Evolutionary conservation across 2,113 vertebrate genomes (phyloP), one percentile per base, ranked within the genome.

Genomic region (Cololabis saira): DNA sequence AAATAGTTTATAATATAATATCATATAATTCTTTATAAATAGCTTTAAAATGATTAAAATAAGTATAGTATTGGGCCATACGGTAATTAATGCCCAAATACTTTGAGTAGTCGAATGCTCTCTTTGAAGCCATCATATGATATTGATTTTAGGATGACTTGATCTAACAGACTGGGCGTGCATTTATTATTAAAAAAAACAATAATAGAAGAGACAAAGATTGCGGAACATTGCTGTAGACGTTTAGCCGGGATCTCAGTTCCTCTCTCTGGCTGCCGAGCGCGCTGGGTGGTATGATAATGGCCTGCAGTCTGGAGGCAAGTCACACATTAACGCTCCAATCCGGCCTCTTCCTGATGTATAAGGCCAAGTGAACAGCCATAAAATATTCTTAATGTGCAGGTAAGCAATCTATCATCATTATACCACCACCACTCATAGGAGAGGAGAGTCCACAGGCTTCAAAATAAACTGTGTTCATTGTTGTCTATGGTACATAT

Each of bases 401-500:
- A 67, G 68, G 62, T 67, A 44, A 43, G 37, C 27, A 41, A 70
- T 83, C 69, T 24, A 55, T 88, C 82, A 75, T 71, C 54, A 81
- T 88, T 79, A 83, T 41, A 24, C 30, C 2, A 24, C 56, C 48
- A 56, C 56, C 49, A 56, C 67, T 56, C 50, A 60, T 22, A 50
- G 56, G 45, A 3, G 19, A 73, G 41, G 24, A 43, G 18, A 44
- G 42, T 41, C 43, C 64, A 70, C 27, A 30, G 53, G 56, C 53
- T 27, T 68, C 22, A 40, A 45, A 70, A 71, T 59, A 41, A 76
- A 62, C 18, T 22, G 45, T n/a, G 65, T 63, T 70, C 30, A 63
- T 73, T 53, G 58, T 70, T 42, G 17, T 24, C 40, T 1, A 40
- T 55, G 9, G 52, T 62, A 61, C 33, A 69, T 73, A 55, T 65